Conservation (phyloP, 2,888 invertebrate species). For the Stenolophus ochropezus region DNA sequence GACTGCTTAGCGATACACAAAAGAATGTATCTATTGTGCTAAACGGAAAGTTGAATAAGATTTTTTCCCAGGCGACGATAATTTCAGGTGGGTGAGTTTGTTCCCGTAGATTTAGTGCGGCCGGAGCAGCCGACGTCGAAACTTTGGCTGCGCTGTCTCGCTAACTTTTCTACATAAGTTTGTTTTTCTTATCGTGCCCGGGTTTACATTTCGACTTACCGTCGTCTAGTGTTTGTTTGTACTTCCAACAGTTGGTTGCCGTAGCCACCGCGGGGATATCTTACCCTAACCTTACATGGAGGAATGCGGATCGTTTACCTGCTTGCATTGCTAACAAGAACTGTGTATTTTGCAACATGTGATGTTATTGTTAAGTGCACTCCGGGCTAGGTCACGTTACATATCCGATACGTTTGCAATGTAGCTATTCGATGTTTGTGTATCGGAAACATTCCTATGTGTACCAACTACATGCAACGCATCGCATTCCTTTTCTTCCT, state of each 20-base stretch:
- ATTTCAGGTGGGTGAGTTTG: constrained; percentile 29
- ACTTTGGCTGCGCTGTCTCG: constrained; percentile 46
- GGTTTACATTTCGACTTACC: constrained; percentile 65
- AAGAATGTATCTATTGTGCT: constrained; percentile 40
- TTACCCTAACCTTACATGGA: background rate
- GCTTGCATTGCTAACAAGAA: constrained; percentile 22
- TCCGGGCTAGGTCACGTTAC: constrained; percentile 1
- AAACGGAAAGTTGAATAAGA: constrained; percentile 32
- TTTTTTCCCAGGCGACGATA: constrained; percentile 32
- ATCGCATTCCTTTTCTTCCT: background rate
- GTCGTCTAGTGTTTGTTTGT: constrained; percentile 63
- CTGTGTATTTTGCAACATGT: constrained; percentile 28
- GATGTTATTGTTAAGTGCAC: constrained; percentile 36
- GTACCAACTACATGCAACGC: background rate
- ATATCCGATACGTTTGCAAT: background rate
- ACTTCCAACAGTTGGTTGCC: constrained; percentile 45
- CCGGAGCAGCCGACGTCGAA: constrained; percentile 1
- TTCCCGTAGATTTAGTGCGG: constrained; percentile 29
- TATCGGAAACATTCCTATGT: background rate
- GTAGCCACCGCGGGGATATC: constrained; percentile 1
- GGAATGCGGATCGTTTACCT: constrained; percentile 34
- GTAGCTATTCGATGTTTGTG: constrained; percentile 1
- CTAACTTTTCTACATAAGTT: constrained; percentile 62
- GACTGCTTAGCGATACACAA: constrained; percentile 38
- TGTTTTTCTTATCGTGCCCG: constrained; percentile 63